phyloP scores from a whole-genome alignment of 2,888 invertebrate genomes.

The Palloptera scutellata region DNA sequence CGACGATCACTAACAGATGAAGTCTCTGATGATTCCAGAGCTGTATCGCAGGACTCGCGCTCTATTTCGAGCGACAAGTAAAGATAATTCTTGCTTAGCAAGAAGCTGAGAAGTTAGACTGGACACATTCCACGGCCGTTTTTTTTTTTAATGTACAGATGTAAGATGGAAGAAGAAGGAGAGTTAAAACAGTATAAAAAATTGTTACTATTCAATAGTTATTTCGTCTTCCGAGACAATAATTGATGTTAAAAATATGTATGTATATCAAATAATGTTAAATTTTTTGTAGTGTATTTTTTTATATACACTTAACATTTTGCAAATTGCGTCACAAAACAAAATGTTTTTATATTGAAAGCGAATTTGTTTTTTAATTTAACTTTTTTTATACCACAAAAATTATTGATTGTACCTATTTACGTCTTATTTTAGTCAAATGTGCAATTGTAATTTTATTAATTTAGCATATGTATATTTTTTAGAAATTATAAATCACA shows the following conservation, averaged over 20 bases:
- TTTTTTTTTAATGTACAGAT: not conserved
- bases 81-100: not conserved
- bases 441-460: no score
- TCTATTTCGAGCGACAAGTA: conserved; percentile 23
- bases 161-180: conserved; percentile 8
- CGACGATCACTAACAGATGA: conserved; percentile 51
- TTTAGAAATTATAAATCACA: no score
- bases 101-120: no score
- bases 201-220: conserved; percentile 17
- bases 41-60: conserved; percentile 24
- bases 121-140: no score
- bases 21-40: conserved; percentile 47
- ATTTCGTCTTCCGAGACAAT: conserved; percentile 59
- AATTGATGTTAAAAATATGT: conserved; percentile 50
- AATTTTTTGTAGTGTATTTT: conserved; percentile 4
- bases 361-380: no score
- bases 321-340: no score
- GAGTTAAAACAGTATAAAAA: conserved; percentile 1
- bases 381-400: no score
- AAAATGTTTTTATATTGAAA: no score
- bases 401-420: no score
- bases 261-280: not conserved
- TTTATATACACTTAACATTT: not conserved
- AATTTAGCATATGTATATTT: no score
- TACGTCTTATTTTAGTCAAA: no score